phyloP scores from a whole-genome alignment of 2,113 vertebrate genomes.

The Tringa solitaria region DNA sequence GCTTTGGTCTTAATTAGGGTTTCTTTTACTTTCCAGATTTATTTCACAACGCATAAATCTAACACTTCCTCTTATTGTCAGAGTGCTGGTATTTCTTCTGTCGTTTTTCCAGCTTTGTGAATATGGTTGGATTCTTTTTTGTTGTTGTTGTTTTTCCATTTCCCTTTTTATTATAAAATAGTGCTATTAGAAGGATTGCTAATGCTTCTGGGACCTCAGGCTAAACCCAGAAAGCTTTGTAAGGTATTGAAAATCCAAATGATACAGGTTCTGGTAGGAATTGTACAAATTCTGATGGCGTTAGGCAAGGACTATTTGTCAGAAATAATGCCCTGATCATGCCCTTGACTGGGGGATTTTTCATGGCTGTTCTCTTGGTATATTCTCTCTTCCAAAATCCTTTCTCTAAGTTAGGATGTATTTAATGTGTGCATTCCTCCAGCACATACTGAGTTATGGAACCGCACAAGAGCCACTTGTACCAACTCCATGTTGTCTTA shows the following conservation, averaged over 20 bases:
- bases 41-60: constrained; percentile 25
- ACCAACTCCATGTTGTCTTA: neutral
- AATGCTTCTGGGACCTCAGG: neutral
- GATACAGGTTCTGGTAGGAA: neutral
- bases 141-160: neutral
- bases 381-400: neutral
- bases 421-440: neutral
- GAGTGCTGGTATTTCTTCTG: constrained; percentile 9
- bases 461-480: neutral
- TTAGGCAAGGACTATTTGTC: neutral
- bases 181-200: neutral
- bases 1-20: constrained; percentile 5
- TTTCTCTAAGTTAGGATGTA: neutral
- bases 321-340: neutral
- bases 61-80: constrained; percentile 12
- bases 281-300: neutral
- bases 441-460: neutral
- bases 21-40: constrained; percentile 4
- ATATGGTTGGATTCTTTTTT: neutral
- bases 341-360: neutral
- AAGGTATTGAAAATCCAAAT: neutral
- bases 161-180: neutral
- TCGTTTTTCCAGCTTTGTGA: neutral
- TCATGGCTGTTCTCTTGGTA: neutral
- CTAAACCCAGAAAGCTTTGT: neutral